A percentile compares a stretch with the other conserved stretches of the same genome.
These are phyloP conservation scores for Albula goreensis DNA, from an alignment of 2,113 vertebrate genomes.

Conservation along the genomic window DNA sequence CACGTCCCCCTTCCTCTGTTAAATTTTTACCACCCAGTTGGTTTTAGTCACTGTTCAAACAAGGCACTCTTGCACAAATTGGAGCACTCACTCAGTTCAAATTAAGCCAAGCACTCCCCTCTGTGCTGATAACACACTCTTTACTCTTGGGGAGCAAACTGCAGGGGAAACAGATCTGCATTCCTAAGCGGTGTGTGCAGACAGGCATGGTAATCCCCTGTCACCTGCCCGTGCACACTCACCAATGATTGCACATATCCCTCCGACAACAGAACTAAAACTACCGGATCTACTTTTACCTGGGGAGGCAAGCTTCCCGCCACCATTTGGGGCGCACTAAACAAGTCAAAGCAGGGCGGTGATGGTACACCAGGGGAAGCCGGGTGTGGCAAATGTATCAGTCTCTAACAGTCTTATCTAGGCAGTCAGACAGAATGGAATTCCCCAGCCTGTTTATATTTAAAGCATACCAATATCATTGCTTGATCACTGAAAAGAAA, in stretches of 20 bases:
- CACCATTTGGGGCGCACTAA: not conserved
- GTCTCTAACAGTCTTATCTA: slow-evolving; percentile 6
- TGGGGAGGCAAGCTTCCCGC: not conserved
- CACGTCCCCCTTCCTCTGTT: slow-evolving; percentile 37
- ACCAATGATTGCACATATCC: not conserved
- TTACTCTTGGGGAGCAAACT: not conserved
- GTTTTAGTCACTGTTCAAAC: slow-evolving; percentile 59
- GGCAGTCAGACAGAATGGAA: not conserved
- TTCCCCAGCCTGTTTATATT: no score
- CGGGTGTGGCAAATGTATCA: not conserved
- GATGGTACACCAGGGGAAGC: not conserved
- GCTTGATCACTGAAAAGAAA: not conserved
- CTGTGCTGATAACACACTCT: slow-evolving; percentile 56
- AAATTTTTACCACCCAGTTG: slow-evolving; percentile 54
- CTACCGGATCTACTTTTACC: not conserved
- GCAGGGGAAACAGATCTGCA: slow-evolving; percentile 12
- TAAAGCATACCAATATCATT: not conserved
- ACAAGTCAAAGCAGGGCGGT: not conserved
- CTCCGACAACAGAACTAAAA: not conserved
- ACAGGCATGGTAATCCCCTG: not conserved
- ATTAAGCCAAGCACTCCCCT: slow-evolving; percentile 52
- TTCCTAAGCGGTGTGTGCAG: slow-evolving; percentile 7
- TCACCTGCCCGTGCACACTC: not conserved
- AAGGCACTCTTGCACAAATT: slow-evolving; percentile 59
- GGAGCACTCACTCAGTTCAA: slow-evolving; percentile 49